Percentiles rank a stretch among this genome's conserved stretches.
phyloP scores from a whole-genome alignment of 1,140 invertebrate species.

The Brachionus manjavacas region DNA sequence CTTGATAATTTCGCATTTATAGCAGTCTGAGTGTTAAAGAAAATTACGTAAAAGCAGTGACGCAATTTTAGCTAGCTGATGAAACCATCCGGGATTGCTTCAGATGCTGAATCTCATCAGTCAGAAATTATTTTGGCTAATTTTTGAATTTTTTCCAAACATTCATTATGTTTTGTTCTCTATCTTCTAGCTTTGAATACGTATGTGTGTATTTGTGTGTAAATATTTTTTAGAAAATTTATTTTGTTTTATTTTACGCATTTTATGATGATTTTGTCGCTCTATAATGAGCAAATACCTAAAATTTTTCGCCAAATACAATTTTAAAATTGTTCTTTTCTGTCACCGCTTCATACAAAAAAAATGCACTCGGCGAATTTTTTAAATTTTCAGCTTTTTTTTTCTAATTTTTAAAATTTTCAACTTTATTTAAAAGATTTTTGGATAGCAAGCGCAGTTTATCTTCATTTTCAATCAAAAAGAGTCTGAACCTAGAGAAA shows the following conservation, averaged over 20 bases:
- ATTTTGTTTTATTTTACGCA: not conserved
- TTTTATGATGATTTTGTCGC: not conserved
- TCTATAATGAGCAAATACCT: not conserved
- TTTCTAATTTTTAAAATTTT: not conserved
- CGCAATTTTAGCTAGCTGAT: not conserved
- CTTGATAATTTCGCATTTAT: not conserved
- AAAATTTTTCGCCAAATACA: not conserved
- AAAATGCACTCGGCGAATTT: not conserved
- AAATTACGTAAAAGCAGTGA: not conserved
- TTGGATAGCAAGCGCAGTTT: too few relatives aligned
- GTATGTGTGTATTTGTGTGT: not conserved
- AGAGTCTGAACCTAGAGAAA: not conserved
- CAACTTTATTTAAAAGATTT: too few relatives aligned
- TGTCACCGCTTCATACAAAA: not conserved
- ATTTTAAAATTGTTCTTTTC: not conserved
- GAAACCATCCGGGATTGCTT: not conserved
- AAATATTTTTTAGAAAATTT: not conserved
- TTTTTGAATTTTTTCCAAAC: not conserved
- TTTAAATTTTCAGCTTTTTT: not conserved
- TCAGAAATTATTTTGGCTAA: not conserved
- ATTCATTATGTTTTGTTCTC: not conserved
- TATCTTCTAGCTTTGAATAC: not conserved
- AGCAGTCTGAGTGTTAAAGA: not conserved
- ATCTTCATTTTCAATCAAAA: not conserved
- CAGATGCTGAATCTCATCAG: too few relatives aligned